Base-by-base conservation (phyloP, 1,140 invertebrate species). In the Chrysomallon squamiferum region DNA sequence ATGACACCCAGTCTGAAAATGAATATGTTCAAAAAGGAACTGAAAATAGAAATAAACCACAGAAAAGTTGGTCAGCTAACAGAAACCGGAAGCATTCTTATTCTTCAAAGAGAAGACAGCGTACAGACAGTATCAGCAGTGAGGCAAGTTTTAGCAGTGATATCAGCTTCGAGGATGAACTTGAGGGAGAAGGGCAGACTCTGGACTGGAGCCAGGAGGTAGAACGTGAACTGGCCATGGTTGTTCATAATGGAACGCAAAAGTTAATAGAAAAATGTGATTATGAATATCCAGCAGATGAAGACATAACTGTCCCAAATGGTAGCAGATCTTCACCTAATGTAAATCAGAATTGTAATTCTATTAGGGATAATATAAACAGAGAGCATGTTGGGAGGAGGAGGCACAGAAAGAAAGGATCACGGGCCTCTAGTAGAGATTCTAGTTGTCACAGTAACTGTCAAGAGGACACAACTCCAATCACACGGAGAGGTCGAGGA, bases 41-140 rank as follows among this genome's bases (percentile, higher is more conserved):
- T 68, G 66, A 56, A 22, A 58, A 52, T 62, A 41, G 25, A 64
- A 65, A 60, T 68, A 69, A 47, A 54, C 41, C 22, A 35, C 58
- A 18, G 57, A 2, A 15, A 58, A 41, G 43, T 63, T 57, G 27
- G 63, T 49, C 52, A 47, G 59, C 33, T 29, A 35, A 43, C 45
- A 62, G 65, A 35, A 65, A 62, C 11, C 50, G 47, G 59, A 66
- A 61, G 35, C 74, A 76, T 32, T 76, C 74, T 25, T 66, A 69
- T 47, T 73, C 71, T 59, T 52, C 67, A 4, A 68, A 69, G 62
- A 63, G 70, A 47, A 60, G 77, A 11, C 75, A 74, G 22, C 62
- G 77, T 20, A 69, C 77, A n/a, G 77, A 75, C 11, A 79, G 77
- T 64, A 61, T 79, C 41, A 79, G 77, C 52, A 79, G 77, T 69